Percentiles rank a stretch among this genome's conserved stretches.
These are phyloP conservation scores for Imbricaverruca yamaguchii DNA, from an alignment of 2,888 invertebrate species.

Conservation along the genomic window DNA sequence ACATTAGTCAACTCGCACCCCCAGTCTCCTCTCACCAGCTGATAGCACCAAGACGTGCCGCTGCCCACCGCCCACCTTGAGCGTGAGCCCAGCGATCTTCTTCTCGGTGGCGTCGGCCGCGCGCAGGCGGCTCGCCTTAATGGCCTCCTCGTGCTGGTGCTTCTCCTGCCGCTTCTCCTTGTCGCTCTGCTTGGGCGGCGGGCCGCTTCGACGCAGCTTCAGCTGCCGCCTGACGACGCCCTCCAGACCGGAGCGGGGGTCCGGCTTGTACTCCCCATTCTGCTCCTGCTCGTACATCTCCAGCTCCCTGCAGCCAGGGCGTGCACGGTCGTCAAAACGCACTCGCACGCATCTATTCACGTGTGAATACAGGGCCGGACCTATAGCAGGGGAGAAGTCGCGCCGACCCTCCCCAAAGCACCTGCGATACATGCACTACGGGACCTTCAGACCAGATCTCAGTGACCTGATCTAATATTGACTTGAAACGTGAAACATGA, in stretches of 20 bases:
- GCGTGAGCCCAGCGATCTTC: constrained; percentile 68
- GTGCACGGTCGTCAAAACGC: neutral
- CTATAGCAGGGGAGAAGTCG: no score
- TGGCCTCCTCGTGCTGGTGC: constrained; percentile 50
- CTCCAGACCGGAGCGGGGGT: constrained; percentile 55
- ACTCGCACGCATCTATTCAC: no score
- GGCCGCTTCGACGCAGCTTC: constrained; percentile 50
- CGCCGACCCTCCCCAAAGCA: no score
- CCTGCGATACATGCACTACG: no score
- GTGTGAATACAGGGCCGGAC: no score
- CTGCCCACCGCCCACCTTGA: constrained; percentile 43
- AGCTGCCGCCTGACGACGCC: constrained; percentile 64
- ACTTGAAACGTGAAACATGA: no score
- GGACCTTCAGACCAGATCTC: no score
- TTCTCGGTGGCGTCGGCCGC: constrained; percentile 63
- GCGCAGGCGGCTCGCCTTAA: constrained; percentile 59
- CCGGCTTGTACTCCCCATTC: constrained; percentile 47
- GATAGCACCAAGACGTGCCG: no score
- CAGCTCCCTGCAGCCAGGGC: constrained; percentile 37
- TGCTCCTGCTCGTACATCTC: constrained; percentile 46
- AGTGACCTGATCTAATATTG: no score
- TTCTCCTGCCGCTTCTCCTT: constrained; percentile 34
- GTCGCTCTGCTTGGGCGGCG: constrained; percentile 26
- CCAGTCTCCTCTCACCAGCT: no score
- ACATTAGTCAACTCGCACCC: no score